Base-by-base conservation (phyloP, 23 tunicate genomes). In the Clavelina lepadiformis region DNA sequence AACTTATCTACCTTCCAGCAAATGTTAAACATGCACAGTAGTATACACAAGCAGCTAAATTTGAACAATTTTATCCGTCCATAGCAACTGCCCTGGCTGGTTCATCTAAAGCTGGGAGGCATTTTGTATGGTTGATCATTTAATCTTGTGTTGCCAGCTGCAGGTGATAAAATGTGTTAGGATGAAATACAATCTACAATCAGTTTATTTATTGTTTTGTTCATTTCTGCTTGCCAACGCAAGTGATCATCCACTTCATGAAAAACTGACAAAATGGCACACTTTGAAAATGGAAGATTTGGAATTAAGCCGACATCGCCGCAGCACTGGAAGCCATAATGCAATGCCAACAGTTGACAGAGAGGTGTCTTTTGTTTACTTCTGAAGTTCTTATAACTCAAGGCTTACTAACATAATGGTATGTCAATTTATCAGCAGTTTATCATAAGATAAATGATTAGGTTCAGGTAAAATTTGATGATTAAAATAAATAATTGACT, bases 291-390 rank as follows among this genome's bases (percentile, higher is more conserved):
- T 34, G 30, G 35, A 32, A 13, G 82, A 76, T 38, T 13, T 76
- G 30, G 32, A 35, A 11, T 65, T 63, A 3, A 62, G 54, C 20
- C 82, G 82, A 11, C 72, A 64, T 2, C 65, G 56, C 41, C 31
- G 82, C 36, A 76, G 82, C 56, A 8, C 66, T 35, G 32, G 27
- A 24, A 73, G 36, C 8, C 73, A 76, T 18, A 53, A 75, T 11
- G 66, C 27, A 1, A 38, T 76, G n/a, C 61, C 68, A 1, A 68
- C 82, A 18, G 53, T 76, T 20, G 82, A 76, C 55, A 36, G 38
- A 38, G 47, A 64, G 73, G 82, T 65, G 15, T 41, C 15, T 8
- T 8, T 15, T 41, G 11, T 8, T 41, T 41, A 41, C 11, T 8
- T 11, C 49, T 41, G 15, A 8, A 41, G 49, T 15, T 41, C 49